These are phyloP conservation scores for Callospermophilus lateralis DNA, from an alignment of 2,113 vertebrate species.

Conservation along the genomic window DNA sequence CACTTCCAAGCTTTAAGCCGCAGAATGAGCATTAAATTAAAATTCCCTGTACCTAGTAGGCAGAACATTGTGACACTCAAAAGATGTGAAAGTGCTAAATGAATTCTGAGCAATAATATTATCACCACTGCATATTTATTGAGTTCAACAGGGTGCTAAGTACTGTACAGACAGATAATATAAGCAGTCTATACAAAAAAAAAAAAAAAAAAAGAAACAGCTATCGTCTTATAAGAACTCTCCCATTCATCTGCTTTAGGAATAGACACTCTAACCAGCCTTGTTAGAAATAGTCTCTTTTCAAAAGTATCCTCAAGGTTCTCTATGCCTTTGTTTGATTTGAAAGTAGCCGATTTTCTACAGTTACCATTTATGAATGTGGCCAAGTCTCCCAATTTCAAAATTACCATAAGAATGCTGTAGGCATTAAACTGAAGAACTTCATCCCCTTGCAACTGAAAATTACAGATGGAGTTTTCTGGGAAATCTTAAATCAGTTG, in stretches of 20 bases:
- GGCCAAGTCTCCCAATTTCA: conserved; percentile 64
- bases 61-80: conserved; percentile 66
- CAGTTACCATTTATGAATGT: conserved; percentile 67
- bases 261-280: conserved; percentile 59
- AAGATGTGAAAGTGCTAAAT: conserved; percentile 68
- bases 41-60: conserved; percentile 75
- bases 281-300: conserved; percentile 70
- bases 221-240: conserved; percentile 14
- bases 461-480: conserved; percentile 51
- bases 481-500: conserved; percentile 59
- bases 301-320: conserved; percentile 62
- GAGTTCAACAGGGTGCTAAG: conserved; percentile 68
- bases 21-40: conserved; percentile 76
- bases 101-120: conserved; percentile 78
- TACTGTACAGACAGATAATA: conserved; percentile 64
- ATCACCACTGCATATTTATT: conserved; percentile 71
- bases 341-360: conserved; percentile 71
- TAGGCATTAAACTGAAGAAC: conserved; percentile 58
- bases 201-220: not conserved
- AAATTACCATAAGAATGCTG: conserved; percentile 74
- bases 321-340: conserved; percentile 68
- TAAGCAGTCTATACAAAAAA: not conserved
- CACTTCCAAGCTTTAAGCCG: conserved; percentile 69
- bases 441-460: conserved; percentile 50
- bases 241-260: conserved; percentile 34